Conservation (phyloP, 2,113 vertebrate genomes). For the Pedionomus torquatus region DNA sequence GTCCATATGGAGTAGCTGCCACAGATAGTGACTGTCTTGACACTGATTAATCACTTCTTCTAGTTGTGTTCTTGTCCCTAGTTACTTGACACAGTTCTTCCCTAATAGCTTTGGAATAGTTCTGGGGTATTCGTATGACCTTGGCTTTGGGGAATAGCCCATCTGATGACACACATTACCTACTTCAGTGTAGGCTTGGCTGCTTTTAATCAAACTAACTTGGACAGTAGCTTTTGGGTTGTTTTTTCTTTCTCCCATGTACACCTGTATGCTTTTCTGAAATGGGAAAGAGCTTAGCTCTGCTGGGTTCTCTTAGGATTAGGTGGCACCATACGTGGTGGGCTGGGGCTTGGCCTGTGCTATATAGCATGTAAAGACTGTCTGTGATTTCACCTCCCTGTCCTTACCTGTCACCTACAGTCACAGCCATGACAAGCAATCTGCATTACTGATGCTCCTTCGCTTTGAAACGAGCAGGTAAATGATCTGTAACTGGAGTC, state of each 20-base stretch:
- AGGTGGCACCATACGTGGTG: background rate
- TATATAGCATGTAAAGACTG: background rate
- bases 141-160: conserved; percentile 40
- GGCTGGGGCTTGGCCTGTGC: background rate
- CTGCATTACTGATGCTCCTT: background rate
- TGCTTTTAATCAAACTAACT: background rate
- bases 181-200: background rate
- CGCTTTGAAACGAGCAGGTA: background rate
- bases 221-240: background rate
- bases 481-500: background rate
- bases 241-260: background rate
- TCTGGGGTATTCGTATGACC: conserved; percentile 25
- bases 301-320: background rate
- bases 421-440: background rate
- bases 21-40: conserved; percentile 53
- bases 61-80: conserved; percentile 28
- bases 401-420: background rate
- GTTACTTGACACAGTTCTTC: conserved; percentile 63
- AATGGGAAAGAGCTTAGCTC: background rate
- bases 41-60: conserved; percentile 65
- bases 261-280: background rate
- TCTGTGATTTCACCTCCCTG: background rate
- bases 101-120: conserved; percentile 59
- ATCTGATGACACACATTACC: background rate
- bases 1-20: conserved; percentile 60